Evolutionary conservation across 2,797 vertebrate genomes (phyloP).

Genomic region (Tapera naevia): DNA sequence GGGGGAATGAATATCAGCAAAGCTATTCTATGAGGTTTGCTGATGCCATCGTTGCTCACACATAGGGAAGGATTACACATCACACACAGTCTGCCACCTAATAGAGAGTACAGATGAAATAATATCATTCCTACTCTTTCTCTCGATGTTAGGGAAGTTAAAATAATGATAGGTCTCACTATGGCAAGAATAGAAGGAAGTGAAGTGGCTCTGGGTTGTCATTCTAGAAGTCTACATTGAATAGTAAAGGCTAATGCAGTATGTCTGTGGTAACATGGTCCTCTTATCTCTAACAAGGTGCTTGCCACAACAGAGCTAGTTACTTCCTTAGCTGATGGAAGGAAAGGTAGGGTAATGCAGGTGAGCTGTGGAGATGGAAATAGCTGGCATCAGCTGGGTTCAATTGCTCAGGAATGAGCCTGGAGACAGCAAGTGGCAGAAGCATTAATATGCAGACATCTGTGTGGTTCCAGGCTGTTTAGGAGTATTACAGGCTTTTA

Average conservation of each 20-base stretch:
- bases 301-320: background rate
- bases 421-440: background rate
- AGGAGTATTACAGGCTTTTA: background rate
- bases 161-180: background rate
- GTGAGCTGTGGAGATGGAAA: background rate
- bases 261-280: background rate
- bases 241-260: background rate
- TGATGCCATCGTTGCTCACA: background rate
- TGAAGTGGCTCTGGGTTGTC: background rate
- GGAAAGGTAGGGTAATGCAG: background rate
- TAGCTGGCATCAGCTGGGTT: background rate
- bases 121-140: background rate
- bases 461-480: background rate
- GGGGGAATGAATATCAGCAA: background rate
- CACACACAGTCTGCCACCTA: background rate
- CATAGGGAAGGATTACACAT: background rate
- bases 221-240: background rate
- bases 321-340: background rate
- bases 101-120: background rate
- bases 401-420: background rate
- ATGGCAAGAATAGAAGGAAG: background rate
- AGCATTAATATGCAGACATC: background rate
- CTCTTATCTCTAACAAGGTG: background rate
- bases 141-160: background rate
- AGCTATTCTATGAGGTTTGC: background rate